These are phyloP conservation scores for Sogatella furcifera DNA, from an alignment of 1,140 invertebrate genomes.

Conservation along the genomic window DNA sequence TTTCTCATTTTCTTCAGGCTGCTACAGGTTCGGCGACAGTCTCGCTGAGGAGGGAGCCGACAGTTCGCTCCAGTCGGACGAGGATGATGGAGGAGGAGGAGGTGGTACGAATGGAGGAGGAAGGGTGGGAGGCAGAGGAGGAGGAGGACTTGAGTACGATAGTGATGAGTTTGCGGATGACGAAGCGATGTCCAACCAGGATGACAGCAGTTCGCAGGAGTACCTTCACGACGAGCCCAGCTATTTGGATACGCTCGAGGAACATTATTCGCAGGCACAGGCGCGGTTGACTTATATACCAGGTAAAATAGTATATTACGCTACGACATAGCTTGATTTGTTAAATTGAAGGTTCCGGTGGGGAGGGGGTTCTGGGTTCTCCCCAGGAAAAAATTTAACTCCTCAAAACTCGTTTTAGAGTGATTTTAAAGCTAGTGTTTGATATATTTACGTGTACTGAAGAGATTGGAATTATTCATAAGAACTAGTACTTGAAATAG, in stretches of 20 bases:
- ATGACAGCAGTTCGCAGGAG: constrained; percentile 45
- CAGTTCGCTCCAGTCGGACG: constrained; percentile 28
- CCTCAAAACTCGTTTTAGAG: too few species aligned
- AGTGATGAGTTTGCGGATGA: constrained; percentile 56
- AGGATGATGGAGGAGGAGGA: constrained; percentile 36
- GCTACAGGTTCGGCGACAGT: constrained; percentile 52
- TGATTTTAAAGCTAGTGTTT: too few species aligned
- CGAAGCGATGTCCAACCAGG: constrained; percentile 47
- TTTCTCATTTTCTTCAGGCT: constrained; percentile 30
- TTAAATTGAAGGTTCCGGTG: too few species aligned
- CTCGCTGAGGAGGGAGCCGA: constrained; percentile 58
- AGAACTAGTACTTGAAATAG: too few species aligned
- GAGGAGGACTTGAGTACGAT: constrained; percentile 39
- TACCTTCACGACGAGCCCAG: constrained; percentile 38
- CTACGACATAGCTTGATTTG: too few species aligned
- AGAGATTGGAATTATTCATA: too few species aligned
- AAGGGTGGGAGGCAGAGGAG: constrained; percentile 16
- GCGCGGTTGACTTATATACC: too few species aligned
- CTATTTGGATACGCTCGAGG: constrained; percentile 24
- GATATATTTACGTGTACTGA: too few species aligned
- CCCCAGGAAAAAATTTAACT: too few species aligned
- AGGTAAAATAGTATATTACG: too few species aligned
- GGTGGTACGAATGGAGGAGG: constrained; percentile 14
- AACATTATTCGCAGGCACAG: constrained; percentile 8
- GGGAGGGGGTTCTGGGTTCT: too few species aligned